Conservation (phyloP, 2,888 invertebrate species). For the Girardia tigrina region DNA sequence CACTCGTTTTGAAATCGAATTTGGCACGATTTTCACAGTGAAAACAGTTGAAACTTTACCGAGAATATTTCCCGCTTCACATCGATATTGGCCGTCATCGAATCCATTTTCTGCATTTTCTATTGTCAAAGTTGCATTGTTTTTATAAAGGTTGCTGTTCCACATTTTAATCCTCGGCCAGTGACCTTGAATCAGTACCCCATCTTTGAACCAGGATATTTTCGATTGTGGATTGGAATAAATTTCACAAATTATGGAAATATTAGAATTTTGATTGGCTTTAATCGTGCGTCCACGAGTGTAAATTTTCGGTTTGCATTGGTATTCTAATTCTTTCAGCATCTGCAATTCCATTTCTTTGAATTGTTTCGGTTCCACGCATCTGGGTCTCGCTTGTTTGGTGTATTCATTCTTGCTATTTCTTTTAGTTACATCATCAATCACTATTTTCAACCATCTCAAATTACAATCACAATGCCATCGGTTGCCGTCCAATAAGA, state of each 20-base stretch:
- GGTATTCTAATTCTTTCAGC: conserved; percentile 20
- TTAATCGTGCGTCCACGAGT: not conserved
- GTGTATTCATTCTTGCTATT: not conserved
- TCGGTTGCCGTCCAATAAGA: conserved; percentile 31
- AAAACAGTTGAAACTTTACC: conserved; percentile 30
- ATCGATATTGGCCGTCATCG: conserved; percentile 35
- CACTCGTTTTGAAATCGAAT: not conserved
- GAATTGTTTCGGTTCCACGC: conserved; percentile 12
- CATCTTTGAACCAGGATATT: conserved; percentile 32
- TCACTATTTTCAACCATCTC: conserved; percentile 34
- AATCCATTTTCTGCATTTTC: not conserved
- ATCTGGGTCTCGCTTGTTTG: not conserved
- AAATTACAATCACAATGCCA: conserved; percentile 36
- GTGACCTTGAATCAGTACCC: not conserved
- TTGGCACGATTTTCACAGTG: conserved; percentile 24
- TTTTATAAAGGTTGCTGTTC: conserved; percentile 12
- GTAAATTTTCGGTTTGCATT: conserved; percentile 34
- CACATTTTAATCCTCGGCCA: not conserved
- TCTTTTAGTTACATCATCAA: not conserved
- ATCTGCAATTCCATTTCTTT: not conserved
- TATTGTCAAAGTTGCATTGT: conserved; percentile 32
- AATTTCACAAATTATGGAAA: conserved; percentile 31
- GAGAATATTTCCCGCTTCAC: conserved; percentile 32
- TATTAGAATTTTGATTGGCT: conserved; percentile 28
- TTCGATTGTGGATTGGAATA: conserved; percentile 28